A percentile compares a stretch with the other conserved stretches of the same genome.
Conservation (phyloP, 2,888 invertebrate species). For the Trachelus tabidus region DNA sequence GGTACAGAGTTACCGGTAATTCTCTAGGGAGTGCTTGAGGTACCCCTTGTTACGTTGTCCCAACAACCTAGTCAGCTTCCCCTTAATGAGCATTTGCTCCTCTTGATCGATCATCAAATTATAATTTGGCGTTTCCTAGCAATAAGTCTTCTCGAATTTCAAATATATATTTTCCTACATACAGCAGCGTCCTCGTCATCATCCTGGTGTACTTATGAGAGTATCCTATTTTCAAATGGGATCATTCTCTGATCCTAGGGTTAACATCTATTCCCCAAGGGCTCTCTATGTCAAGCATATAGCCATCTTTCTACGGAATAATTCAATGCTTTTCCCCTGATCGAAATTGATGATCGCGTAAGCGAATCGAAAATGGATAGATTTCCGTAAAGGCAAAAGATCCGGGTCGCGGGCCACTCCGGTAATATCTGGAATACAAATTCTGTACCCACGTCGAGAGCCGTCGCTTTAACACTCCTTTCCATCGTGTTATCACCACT, state of each 20-base stretch:
- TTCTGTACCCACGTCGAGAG: conserved; percentile 15
- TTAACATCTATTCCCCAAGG: neutral
- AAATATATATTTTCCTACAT: neutral
- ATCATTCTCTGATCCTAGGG: neutral
- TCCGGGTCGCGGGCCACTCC: neutral
- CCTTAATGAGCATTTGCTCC: neutral
- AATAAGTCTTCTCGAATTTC: neutral
- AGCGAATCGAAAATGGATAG: conserved; percentile 1
- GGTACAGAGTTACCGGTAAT: neutral
- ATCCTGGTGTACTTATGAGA: neutral
- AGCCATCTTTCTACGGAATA: neutral
- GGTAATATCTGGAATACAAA: conserved; percentile 17
- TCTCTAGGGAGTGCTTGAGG: neutral
- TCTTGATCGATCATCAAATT: neutral
- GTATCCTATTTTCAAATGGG: neutral
- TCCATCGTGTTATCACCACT: conserved; percentile 13
- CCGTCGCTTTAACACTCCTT: conserved; percentile 12
- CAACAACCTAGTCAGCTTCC: neutral
- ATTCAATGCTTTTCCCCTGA: neutral
- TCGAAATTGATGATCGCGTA: neutral
- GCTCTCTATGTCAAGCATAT: neutral
- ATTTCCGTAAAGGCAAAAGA: neutral
- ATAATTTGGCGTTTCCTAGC: neutral
- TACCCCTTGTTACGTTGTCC: neutral
- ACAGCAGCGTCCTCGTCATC: neutral